phyloP scores from a whole-genome alignment of 2,797 vertebrate species.

The Podarcis lilfordi region DNA sequence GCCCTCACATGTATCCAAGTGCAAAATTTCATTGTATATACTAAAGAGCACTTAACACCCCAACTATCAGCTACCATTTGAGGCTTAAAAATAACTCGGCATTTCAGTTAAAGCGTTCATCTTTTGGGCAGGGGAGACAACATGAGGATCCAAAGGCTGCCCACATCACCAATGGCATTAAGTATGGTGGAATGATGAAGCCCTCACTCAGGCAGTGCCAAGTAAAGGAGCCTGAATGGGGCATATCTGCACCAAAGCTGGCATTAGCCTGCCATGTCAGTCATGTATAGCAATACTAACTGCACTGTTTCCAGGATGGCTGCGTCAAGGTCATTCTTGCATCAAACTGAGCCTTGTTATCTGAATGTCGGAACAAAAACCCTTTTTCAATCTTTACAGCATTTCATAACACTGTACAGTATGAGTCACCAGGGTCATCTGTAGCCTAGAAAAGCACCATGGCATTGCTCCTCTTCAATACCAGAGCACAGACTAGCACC shows the following conservation, averaged over 20 bases:
- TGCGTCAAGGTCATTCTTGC: not conserved
- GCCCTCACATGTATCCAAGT: too few relatives aligned
- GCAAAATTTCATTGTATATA: not conserved
- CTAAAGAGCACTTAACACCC: not conserved
- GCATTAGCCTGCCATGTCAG: not conserved
- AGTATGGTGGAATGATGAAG: rapidly evolving
- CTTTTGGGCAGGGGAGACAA: not conserved
- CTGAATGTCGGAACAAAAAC: constrained; percentile 53
- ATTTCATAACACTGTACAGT: constrained; percentile 51
- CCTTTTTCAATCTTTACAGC: constrained; percentile 49
- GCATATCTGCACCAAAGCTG: not conserved
- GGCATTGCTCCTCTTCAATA: constrained; percentile 52
- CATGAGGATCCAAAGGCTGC: not conserved
- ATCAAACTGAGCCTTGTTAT: not conserved
- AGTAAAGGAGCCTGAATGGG: not conserved
- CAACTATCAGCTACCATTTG: not conserved
- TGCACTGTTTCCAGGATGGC: constrained; percentile 25
- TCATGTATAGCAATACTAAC: not conserved
- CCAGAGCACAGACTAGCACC: constrained; percentile 28
- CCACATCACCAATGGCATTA: rapidly evolving
- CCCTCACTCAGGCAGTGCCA: not conserved
- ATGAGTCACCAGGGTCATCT: constrained; percentile 40
- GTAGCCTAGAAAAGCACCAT: constrained; percentile 42
- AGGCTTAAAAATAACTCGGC: not conserved
- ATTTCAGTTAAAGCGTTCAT: constrained; percentile 16